A percentile compares a stretch with the other conserved stretches of the same genome.
Evolutionary conservation across 2,113 vertebrate species (phyloP).

Genomic region (Vireo altiloquus): DNA sequence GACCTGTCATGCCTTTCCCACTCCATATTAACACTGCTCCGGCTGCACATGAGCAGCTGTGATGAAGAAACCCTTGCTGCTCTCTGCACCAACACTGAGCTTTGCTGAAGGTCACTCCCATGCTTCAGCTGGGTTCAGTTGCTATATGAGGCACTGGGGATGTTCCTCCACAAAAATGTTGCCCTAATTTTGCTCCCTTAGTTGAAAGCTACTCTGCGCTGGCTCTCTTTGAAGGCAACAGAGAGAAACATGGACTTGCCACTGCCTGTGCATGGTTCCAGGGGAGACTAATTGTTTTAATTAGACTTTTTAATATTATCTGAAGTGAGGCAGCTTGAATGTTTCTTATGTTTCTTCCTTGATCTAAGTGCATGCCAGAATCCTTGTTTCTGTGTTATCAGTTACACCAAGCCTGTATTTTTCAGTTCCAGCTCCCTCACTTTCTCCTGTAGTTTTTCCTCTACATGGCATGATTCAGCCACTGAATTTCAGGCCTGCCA

Average conservation of each 20-base stretch:
- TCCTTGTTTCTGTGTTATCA: not conserved
- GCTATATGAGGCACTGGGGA: not conserved
- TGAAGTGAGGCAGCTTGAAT: not conserved
- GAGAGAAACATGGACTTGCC: not conserved
- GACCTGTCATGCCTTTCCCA: not conserved
- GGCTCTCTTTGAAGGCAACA: not conserved
- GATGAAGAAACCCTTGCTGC: not conserved
- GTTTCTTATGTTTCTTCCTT: not conserved
- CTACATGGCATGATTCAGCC: not conserved
- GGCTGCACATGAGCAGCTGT: not conserved
- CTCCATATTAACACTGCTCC: not conserved
- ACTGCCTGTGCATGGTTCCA: not conserved
- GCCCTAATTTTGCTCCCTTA: not conserved
- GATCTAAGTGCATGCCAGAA: not conserved
- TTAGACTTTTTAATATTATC: not conserved
- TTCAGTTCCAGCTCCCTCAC: not conserved
- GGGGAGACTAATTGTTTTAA: conserved; percentile 20
- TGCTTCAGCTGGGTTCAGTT: not conserved
- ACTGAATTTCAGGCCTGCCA: not conserved
- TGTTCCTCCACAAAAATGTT: not conserved
- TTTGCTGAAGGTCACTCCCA: not conserved
- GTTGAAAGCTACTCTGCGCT: not conserved
- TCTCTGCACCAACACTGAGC: not conserved
- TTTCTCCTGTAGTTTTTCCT: not conserved
- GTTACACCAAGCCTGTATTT: not conserved